Conservation (phyloP, 2,888 invertebrate genomes). For the Polia nebulosa region DNA sequence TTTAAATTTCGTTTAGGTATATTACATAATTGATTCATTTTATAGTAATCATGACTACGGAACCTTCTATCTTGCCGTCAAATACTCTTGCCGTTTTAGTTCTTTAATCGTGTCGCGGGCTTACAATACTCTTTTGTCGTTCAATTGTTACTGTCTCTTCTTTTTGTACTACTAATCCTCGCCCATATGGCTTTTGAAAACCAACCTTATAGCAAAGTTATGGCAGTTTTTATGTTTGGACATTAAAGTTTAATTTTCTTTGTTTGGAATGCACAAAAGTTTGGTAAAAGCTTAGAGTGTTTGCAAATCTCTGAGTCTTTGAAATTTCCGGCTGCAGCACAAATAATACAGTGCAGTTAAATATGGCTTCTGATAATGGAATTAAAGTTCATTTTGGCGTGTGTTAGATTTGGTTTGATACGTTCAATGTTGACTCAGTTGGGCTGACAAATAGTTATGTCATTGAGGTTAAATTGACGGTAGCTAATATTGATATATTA, state of each 20-base stretch:
- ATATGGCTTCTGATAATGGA: fast-evolving
- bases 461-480: constrained; percentile 69
- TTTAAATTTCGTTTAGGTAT: neutral
- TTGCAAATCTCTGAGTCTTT: constrained; percentile 48
- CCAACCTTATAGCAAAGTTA: neutral
- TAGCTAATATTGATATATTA: constrained; percentile 71
- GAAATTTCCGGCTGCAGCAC: constrained; percentile 38
- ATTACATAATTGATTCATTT: neutral
- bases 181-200: constrained; percentile 9
- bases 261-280: neutral
- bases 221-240: neutral
- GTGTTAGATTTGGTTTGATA: constrained; percentile 14
- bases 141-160: constrained; percentile 38
- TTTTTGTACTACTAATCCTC: constrained; percentile 44
- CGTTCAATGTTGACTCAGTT: constrained; percentile 71
- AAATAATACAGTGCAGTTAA: neutral
- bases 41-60: neutral
- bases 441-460: constrained; percentile 70
- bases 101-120: constrained; percentile 45
- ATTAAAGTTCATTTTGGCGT: constrained; percentile 44
- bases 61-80: neutral
- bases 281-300: constrained; percentile 35
- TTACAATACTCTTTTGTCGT: constrained; percentile 47
- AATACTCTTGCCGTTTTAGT: constrained; percentile 15
- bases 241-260: constrained; percentile 26